Percentiles rank a stretch among this genome's conserved stretches.
Conservation (phyloP, 2,797 vertebrate genomes). For the Labroides dimidiatus region DNA sequence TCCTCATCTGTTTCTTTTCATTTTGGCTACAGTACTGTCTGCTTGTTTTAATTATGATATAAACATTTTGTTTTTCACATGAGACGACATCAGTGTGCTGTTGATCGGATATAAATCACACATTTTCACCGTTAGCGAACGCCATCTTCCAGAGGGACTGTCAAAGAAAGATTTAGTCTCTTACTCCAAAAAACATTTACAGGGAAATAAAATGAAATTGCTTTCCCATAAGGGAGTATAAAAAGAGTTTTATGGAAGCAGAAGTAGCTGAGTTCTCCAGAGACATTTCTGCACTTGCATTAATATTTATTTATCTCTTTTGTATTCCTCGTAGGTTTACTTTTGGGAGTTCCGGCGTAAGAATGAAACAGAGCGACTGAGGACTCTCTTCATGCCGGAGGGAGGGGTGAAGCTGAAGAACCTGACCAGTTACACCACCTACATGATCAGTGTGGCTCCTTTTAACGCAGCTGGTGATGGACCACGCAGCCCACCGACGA, state of each 20-base stretch:
- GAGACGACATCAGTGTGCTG: constrained; percentile 26
- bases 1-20: not conserved
- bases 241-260: constrained; percentile 50
- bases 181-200: constrained; percentile 54
- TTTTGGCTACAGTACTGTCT: not conserved
- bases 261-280: constrained; percentile 32
- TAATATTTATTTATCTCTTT: constrained; percentile 38
- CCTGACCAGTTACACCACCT: constrained; percentile 95
- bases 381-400: constrained; percentile 94
- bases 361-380: constrained; percentile 89
- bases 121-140: constrained; percentile 23
- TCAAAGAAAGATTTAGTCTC: constrained; percentile 31
- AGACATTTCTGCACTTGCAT: constrained; percentile 10
- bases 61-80: constrained; percentile 27
- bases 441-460: constrained; percentile 92
- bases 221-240: constrained; percentile 43
- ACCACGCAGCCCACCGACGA: constrained; percentile 87
- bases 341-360: constrained; percentile 92
- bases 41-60: constrained; percentile 16
- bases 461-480: constrained; percentile 96
- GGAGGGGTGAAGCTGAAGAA: constrained; percentile 94
- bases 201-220: constrained; percentile 56
- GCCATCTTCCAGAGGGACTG: constrained; percentile 35
- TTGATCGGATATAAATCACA: constrained; percentile 49
- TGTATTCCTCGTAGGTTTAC: constrained; percentile 85